Evolutionary conservation across 1,140 invertebrate species (phyloP).

Genomic region (Asobara japonica): DNA sequence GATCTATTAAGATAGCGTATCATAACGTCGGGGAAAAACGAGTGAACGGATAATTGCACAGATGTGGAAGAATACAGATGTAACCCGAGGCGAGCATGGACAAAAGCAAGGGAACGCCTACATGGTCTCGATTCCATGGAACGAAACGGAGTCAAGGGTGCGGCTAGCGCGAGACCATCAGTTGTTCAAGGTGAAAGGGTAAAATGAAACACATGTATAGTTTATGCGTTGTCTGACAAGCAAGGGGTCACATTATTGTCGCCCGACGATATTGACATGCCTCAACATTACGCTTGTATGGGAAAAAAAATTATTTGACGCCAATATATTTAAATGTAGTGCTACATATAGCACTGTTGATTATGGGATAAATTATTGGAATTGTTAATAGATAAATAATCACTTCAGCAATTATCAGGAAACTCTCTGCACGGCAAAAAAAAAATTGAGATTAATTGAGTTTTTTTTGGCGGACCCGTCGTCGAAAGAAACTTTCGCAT

Average conservation of each 20-base stretch:
- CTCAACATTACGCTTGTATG: neutral
- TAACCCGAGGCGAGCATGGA: neutral
- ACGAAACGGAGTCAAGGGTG: constrained; percentile 51
- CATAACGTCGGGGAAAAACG: neutral
- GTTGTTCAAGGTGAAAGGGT: neutral
- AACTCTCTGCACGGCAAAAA: too few species aligned
- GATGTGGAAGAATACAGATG: constrained; percentile 1
- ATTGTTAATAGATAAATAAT: too few species aligned
- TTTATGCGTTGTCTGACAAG: neutral
- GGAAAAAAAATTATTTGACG: too few species aligned
- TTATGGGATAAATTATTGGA: too few species aligned
- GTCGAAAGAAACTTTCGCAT: too few species aligned
- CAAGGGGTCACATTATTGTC: neutral
- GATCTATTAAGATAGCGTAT: neutral
- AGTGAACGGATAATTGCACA: neutral
- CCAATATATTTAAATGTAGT: too few species aligned
- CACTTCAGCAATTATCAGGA: too few species aligned
- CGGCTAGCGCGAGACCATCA: constrained; percentile 11
- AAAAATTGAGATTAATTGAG: too few species aligned
- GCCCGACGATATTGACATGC: neutral
- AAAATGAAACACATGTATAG: constrained; percentile 6
- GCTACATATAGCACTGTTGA: too few species aligned
- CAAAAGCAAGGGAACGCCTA: constrained; percentile 17
- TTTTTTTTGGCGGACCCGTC: too few species aligned
- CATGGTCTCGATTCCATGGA: constrained; percentile 15